Base-by-base conservation (phyloP, 2,797 vertebrate genomes). In the Rhinophrynus dorsalis region DNA sequence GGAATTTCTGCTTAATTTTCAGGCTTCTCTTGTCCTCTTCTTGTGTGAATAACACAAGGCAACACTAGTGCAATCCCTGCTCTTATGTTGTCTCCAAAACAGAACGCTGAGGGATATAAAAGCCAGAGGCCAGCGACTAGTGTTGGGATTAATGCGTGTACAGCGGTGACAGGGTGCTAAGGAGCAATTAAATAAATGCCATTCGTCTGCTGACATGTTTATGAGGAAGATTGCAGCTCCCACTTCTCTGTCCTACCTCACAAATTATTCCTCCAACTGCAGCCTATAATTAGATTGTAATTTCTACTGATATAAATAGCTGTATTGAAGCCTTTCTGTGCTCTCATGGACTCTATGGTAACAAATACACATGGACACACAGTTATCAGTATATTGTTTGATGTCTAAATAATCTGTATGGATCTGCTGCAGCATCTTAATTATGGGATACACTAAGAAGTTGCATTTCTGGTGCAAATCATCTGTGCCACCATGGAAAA, bases 141-240 rank as follows among this genome's bases (percentile, higher is more conserved):
- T 24, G 5, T 6, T 30, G 29, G 27, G 30, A 35, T 63, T 63
- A 63, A 35, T 37, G 59, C 29, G 9, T 37, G 26, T 50, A 50
- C 44, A 11, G 15, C 29, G 4, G 10, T 50, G 42, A 62, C 59
- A 33, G 17, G 6, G 42, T 21, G 58, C 58, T 63, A 17, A 64
- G 35, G 76, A 76, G 17, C 48, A 74, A 65, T 35, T 75, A 74
- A 76, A 27, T 29, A 58, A 35, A 50, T 75, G 45, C 13, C 21
- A 78, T 2, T 59, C 58, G 0, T 13, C 47, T 37, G 40, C 8
- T 30, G 1, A 37, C 32, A 75, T 0, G 0, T 74, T 61, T 54
- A 30, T 6, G 33, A 67, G 70, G 3, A 12, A 40, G 20, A 67
- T 40, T n/a, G 11, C 13, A 56, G 30, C 0, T 35, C 1, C 52